Base-by-base conservation (phyloP, 2,113 vertebrate species). In the Protomyctophum bolini region DNA sequence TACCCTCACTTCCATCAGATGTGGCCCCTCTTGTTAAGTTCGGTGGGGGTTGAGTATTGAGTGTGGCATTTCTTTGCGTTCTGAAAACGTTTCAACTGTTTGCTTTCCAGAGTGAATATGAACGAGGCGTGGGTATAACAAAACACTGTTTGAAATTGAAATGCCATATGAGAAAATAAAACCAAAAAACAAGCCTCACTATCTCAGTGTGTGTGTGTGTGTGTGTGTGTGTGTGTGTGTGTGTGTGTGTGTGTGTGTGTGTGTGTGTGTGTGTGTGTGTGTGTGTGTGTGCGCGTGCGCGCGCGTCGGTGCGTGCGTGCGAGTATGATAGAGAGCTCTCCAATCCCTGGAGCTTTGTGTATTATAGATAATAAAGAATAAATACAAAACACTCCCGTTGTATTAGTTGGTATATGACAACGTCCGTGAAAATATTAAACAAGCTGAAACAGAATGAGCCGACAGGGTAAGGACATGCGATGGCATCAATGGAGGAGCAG, bases 81-180 rank as follows among this genome's bases (percentile, higher is more conserved):
- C 65, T 66, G 29, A 69, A 69, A 82, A 82, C 58, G 68, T 83
- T 88, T 88, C 63, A 89, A 88, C 80, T 83, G 84, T 88, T 88
- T 90, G 83, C 81, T 87, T 90, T 87, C 68, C 68, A 80, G 80
- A 74, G 79, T 81, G 90, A 87, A 91, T 91, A 80, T 87, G 80
- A 88, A 88, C 80, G 86, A 88, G 79, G 84, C 65, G 29, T 69
- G 85, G 87, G 90, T 90, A 86, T 89, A 85, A 85, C 76, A 64
- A 69, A 90, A 90, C 84, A 81, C 68, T 60, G 72, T 86, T 85
- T 84, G 80, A 89, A 81, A 88, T 69, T 77, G 60, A 84, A 87
- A 89, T 72, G 75, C 80, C 55, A 68, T 77, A 87, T 86, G 62
- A 80, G 69, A 72, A 57, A 52, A 70, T 66, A 11, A 9, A 68